Conservation (phyloP, 2,797 vertebrate species). For the Gadopsis marmoratus region DNA sequence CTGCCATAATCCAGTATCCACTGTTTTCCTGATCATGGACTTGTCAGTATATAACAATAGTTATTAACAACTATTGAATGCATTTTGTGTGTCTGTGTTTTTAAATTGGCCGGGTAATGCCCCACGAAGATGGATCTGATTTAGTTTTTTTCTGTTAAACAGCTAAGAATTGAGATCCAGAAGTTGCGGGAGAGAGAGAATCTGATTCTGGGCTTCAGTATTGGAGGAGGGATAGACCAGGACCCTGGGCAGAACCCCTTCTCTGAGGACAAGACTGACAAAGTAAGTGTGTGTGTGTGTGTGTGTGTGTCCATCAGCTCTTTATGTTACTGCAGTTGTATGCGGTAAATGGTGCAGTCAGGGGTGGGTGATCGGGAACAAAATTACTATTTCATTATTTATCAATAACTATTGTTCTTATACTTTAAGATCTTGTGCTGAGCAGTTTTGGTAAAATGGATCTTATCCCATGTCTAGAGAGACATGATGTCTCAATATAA, state of each 20-base stretch:
- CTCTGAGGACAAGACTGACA: slow-evolving; percentile 96
- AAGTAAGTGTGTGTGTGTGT: slow-evolving; percentile 82
- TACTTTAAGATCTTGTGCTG: no score
- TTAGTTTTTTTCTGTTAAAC: slow-evolving; percentile 17
- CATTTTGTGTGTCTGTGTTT: background rate
- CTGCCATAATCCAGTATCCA: background rate
- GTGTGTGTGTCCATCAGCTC: background rate
- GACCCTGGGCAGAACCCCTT: slow-evolving; percentile 97
- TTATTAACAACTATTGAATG: background rate
- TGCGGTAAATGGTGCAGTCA: background rate
- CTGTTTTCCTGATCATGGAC: background rate
- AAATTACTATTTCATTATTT: background rate
- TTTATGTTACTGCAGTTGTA: background rate
- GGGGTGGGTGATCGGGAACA: background rate
- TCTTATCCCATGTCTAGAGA: no score
- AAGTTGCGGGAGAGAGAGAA: slow-evolving; percentile 92
- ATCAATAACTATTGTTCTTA: background rate
- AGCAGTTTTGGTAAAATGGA: no score
- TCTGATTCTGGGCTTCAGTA: slow-evolving; percentile 98
- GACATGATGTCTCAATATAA: no score
- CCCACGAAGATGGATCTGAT: background rate
- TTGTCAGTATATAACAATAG: background rate
- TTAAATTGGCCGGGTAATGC: background rate
- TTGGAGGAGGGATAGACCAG: slow-evolving; percentile 98
- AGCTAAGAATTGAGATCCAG: slow-evolving; percentile 96